phyloP scores from a whole-genome alignment of 2,113 vertebrate genomes.

The Ciconia boyciana region DNA sequence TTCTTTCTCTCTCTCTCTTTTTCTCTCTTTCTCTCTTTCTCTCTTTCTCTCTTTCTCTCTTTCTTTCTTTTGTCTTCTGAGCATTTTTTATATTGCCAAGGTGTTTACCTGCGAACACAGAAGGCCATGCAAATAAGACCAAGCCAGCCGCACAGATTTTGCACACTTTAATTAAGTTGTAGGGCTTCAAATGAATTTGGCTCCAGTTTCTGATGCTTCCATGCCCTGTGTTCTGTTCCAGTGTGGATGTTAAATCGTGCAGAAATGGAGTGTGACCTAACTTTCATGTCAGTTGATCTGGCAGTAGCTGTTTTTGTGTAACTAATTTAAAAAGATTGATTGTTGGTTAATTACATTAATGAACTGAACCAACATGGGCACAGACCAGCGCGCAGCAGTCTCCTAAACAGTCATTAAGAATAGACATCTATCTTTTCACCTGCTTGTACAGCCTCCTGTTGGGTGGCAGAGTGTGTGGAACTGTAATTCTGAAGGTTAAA shows the following conservation, averaged over 20 bases:
- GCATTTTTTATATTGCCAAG: neutral
- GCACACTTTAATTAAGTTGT: conserved; percentile 51
- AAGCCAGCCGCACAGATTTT: conserved; percentile 53
- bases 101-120: neutral
- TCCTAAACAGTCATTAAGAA: conserved; percentile 51
- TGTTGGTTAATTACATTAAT: conserved; percentile 65
- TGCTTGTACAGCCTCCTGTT: conserved; percentile 36
- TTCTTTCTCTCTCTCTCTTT: neutral
- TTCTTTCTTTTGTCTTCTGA: neutral
- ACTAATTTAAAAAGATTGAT: conserved; percentile 64
- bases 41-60: neutral
- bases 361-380: conserved; percentile 51
- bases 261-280: conserved; percentile 44
- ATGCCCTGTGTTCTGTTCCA: conserved; percentile 27
- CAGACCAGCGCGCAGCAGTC: conserved; percentile 44
- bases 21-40: neutral
- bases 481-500: conserved; percentile 61
- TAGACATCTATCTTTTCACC: conserved; percentile 56
- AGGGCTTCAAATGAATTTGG: conserved; percentile 51
- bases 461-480: conserved; percentile 16
- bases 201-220: conserved; percentile 1
- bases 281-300: conserved; percentile 27
- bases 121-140: neutral
- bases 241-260: conserved; percentile 27
- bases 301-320: conserved; percentile 49